Percentiles rank a stretch among this genome's conserved stretches.
Conservation (phyloP, 2,113 vertebrate species). For the Pedetes capensis region DNA sequence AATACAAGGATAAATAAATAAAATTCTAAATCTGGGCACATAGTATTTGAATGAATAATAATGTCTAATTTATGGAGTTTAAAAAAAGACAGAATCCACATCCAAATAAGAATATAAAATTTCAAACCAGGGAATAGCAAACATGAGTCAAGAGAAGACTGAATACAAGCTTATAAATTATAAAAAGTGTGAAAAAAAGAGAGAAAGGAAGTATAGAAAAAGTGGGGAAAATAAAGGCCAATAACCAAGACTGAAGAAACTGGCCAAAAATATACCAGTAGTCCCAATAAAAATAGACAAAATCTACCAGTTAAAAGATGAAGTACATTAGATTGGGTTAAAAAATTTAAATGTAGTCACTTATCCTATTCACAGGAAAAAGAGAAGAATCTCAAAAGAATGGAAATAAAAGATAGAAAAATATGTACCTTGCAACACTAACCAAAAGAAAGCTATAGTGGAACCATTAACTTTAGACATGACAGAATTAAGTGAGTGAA, state of each 20-base stretch:
- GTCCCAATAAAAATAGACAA: background rate
- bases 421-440: background rate
- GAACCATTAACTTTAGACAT: background rate
- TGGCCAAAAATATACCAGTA: background rate
- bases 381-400: background rate
- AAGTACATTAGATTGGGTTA: background rate
- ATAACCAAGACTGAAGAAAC: background rate
- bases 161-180: background rate
- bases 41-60: background rate
- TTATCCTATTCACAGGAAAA: background rate
- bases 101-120: background rate
- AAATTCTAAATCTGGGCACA: background rate
- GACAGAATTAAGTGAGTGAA: background rate
- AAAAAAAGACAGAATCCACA: background rate
- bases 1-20: background rate
- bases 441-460: background rate
- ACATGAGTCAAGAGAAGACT: background rate
- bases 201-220: background rate
- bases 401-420: background rate
- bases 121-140: background rate
- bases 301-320: background rate
- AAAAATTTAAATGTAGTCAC: background rate
- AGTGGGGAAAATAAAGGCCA: background rate
- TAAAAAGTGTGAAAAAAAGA: background rate
- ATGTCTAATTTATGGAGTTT: background rate